These are phyloP conservation scores for Meteorus sp. DNA, from an alignment of 1,140 invertebrate species.

Conservation along the genomic window DNA sequence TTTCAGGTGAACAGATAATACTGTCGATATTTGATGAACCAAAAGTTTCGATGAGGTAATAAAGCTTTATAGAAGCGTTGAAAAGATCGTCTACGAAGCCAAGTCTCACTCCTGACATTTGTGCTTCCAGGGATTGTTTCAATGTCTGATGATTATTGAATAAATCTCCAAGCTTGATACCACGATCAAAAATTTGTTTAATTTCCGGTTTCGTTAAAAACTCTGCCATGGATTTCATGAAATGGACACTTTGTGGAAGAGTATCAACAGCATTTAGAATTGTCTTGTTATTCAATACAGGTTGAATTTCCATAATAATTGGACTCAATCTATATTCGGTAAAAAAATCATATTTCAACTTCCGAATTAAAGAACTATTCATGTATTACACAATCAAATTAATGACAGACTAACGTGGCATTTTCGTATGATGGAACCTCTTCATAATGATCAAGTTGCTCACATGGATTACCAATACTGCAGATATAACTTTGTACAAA, in stretches of 20 bases:
- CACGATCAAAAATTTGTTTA: conserved; percentile 60
- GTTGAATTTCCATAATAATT: conserved; percentile 54
- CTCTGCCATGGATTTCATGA: conserved; percentile 63
- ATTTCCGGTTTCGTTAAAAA: conserved; percentile 64
- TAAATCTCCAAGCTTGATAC: conserved; percentile 58
- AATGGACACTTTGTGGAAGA: conserved; percentile 63
- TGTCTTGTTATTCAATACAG: conserved; percentile 55
- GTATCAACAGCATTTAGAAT: conserved; percentile 58
- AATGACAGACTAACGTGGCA: conserved; percentile 61
- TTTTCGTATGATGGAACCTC: conserved; percentile 65
- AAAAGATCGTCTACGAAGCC: conserved; percentile 55
- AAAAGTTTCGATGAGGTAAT: conserved; percentile 53
- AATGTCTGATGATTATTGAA: conserved; percentile 58
- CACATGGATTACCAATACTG: conserved; percentile 66
- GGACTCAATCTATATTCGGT: conserved; percentile 51
- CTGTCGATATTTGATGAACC: conserved; percentile 46
- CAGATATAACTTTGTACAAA: conserved; percentile 70
- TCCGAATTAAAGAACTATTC: background rate
- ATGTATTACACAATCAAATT: background rate
- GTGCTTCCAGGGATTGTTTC: conserved; percentile 47
- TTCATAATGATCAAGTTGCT: conserved; percentile 60
- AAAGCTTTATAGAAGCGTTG: conserved; percentile 57
- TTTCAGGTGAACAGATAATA: conserved; percentile 46
- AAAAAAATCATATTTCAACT: background rate
- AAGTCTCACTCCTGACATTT: conserved; percentile 47